A percentile compares a stretch with the other conserved stretches of the same genome.
Conservation (phyloP, 2,888 invertebrate species). For the Rhagonycha fulva region DNA sequence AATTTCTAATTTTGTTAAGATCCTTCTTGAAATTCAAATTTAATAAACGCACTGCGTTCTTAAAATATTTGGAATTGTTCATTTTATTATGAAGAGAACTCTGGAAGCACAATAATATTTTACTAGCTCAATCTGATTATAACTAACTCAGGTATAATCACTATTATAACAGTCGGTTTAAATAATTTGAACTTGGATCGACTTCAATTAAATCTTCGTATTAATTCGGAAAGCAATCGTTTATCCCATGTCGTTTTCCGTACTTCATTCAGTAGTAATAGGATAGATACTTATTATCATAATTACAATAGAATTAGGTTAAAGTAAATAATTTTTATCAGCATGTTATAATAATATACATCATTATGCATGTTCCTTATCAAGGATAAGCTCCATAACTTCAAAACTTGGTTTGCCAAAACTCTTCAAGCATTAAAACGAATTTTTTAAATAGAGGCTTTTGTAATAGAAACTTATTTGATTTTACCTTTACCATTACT, state of each 20-base stretch:
- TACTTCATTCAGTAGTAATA: no score
- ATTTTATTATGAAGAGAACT: neutral
- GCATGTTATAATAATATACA: no score
- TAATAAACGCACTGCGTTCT: neutral
- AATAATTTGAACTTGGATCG: neutral
- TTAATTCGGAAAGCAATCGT: neutral
- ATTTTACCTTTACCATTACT: no score
- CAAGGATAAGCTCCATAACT: no score
- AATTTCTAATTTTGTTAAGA: constrained; percentile 31
- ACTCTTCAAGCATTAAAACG: no score
- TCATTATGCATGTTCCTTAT: no score
- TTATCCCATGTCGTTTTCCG: neutral
- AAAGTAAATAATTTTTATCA: no score
- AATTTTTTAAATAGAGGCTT: no score
- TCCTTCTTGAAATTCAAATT: neutral
- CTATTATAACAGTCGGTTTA: neutral
- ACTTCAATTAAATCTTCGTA: neutral
- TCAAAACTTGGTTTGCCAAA: no score
- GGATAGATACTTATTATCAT: no score
- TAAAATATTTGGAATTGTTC: neutral
- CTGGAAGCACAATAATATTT: neutral
- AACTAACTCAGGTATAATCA: neutral
- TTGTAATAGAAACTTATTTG: no score
- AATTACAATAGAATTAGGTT: no score
- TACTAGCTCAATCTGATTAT: neutral